These are phyloP conservation scores for Zhuqinia jingwanae DNA, from an alignment of 2,888 invertebrate species.

Conservation along the genomic window DNA sequence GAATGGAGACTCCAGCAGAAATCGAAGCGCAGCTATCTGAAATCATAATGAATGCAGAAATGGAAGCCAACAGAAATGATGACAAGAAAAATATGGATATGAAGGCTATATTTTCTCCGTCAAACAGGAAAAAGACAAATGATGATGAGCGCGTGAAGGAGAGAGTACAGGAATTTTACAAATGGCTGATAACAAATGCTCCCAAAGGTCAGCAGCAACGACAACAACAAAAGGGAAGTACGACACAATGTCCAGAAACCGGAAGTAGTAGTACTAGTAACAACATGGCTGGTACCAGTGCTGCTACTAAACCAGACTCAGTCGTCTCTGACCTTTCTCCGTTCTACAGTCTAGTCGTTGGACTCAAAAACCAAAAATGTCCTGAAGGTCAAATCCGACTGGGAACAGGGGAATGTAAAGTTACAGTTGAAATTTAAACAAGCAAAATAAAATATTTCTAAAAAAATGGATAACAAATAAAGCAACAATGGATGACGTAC, in stretches of 20 bases:
- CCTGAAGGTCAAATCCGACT: constrained; percentile 25
- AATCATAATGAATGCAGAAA: not conserved
- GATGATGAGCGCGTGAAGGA: constrained; percentile 24
- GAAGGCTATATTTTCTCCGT: too few relatives aligned
- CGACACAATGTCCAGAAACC: constrained; percentile 3
- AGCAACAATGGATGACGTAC: not conserved
- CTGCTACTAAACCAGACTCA: not conserved
- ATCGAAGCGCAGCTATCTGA: not conserved
- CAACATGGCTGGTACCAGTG: not conserved
- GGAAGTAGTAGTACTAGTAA: not conserved
- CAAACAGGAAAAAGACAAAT: too few relatives aligned
- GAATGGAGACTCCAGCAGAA: not conserved
- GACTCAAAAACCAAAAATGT: constrained; percentile 37
- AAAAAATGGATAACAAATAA: too few relatives aligned
- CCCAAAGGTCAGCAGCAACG: not conserved
- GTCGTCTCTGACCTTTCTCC: constrained; percentile 40
- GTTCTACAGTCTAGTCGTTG: constrained; percentile 49
- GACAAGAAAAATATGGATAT: not conserved
- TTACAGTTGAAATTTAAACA: constrained; percentile 48
- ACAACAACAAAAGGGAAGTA: not conserved
- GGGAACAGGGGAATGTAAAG: constrained; percentile 50
- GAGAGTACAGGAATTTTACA: constrained; percentile 52
- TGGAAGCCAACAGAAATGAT: not conserved
- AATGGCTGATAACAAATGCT: constrained; percentile 35
- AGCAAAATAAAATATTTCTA: too few relatives aligned